Base-by-base conservation (phyloP, 2,113 vertebrate genomes). In the Sinocyclocheilus grahami region DNA sequence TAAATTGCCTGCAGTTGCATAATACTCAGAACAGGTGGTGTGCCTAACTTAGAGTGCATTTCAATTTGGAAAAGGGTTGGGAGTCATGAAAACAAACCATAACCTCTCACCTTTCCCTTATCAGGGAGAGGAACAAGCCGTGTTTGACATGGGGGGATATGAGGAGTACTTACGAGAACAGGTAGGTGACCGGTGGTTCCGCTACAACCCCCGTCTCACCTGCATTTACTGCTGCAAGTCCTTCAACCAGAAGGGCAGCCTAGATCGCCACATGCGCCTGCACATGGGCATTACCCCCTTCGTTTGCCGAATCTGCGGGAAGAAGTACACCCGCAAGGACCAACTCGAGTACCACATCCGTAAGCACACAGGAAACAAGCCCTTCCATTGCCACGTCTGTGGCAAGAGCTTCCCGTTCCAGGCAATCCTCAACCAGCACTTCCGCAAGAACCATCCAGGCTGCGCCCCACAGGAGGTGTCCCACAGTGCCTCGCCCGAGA, bases 191-290 rank as follows among this genome's bases (percentile, higher is more conserved):
- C 96, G 98, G 86, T 99, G 98, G 98, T 99, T 98, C 95, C 97
- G 98, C 48, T 99, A 99, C 93, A 99, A 99, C 91, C 98, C 98
- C 0, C 95, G 98, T 0, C 97, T 99, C 89, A 99, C 98, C 60
- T 99, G 98, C 55, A 98, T 99, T 93, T 99, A 99, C 94, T 99
- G 98, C 90, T 98, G 98, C 95, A 99, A 99, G 92, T 99, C 98
- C 84, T 99, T 99, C 93, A 99, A 99, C 94, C 98, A 99, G 95
- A 99, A 99, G 84, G 98, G 98, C 79, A 99, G 98, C 90, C 95
- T 99, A 91, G 98, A 99, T 94, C 96, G 98, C 60, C 98, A 99
- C 94, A 99, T 99, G 98, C 95, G 98, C 0, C 95, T 99, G 2
- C 98, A 99, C 93, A 99, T 99, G 98, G 98, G 98, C 84, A 99